phyloP scores from a whole-genome alignment of 2,888 invertebrate species.

The Amblyteles armatorius region DNA sequence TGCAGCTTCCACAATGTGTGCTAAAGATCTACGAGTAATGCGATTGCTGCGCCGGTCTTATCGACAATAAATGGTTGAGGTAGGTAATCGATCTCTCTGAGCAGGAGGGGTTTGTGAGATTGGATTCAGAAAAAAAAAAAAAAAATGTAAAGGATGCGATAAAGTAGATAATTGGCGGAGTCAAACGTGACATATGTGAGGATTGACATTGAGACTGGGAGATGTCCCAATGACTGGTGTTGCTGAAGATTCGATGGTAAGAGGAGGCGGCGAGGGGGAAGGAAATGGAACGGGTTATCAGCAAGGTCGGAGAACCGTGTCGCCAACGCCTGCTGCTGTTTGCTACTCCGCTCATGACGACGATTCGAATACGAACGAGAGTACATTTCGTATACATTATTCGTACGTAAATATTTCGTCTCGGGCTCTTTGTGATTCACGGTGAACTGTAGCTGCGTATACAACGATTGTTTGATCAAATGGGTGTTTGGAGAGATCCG shows the following conservation, averaged over 20 bases:
- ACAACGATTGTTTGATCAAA: slow-evolving; percentile 23
- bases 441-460: not conserved
- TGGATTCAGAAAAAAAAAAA: not conserved
- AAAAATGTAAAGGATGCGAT: not conserved
- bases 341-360: not conserved
- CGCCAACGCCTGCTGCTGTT: slow-evolving; percentile 30
- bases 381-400: slow-evolving; percentile 8
- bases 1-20: no score
- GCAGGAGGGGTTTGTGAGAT: not conserved
- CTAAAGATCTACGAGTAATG: not conserved
- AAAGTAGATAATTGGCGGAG: not conserved
- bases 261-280: slow-evolving; percentile 21
- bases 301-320: slow-evolving; percentile 61
- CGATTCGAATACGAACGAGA: not conserved
- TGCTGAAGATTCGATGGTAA: not conserved
- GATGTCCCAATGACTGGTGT: not conserved
- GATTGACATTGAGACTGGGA: not conserved
- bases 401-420: slow-evolving; percentile 19
- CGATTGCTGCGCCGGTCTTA: not conserved
- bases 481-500: not conserved
- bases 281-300: slow-evolving; percentile 61
- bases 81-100: slow-evolving; percentile 46
- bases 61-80: slow-evolving; percentile 46
- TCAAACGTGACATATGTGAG: slow-evolving; percentile 1
- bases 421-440: not conserved